Evolutionary conservation across 2,888 invertebrate genomes (phyloP), one percentile per base, ranked within the genome.

Genomic region (Ischnura elegans): DNA sequence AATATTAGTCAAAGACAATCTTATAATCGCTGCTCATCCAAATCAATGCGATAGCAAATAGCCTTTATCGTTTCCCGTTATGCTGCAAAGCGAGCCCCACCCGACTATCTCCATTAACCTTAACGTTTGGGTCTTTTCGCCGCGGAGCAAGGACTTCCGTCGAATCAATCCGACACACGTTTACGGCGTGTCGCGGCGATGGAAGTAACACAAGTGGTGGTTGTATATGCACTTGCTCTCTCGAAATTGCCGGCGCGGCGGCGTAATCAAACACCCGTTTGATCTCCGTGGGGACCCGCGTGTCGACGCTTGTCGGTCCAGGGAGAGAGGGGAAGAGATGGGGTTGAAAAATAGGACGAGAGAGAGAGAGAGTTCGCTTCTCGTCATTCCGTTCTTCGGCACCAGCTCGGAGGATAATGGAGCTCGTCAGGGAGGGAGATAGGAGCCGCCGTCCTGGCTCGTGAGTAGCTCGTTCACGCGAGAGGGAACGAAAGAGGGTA

Each of bases 181-280:
- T 76, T 76, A 25, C 16, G 6, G 13, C 13, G 36, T 36, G 36
- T 36, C 10, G 29, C 51, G 51, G 76, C 13, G 13, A 76, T 76
- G 29, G 76, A 29, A 76, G 13, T 36, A 25, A 21, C 66, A 21
- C 36, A 76, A 76, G 76, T 76, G 76, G 36, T 36, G 76, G 29
- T 76, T n/a, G 76, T 36, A 76, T 51, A 51, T 76, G 29, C 36
- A 16, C 51, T 51, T 51, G 51, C 51, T 51, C 51, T 16, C 29
- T 36, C 61, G n/a, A 76, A 76, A 76, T 66, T 76, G 76, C 76
- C 13, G 76, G 76, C 10, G 76, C 10, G n/a, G 76, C 76, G 76
- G 76, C 76, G 76, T 76, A 76, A 76, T 76, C 76, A 76, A 76
- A 76, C 76, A 76, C 76, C 76, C 76, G 29, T 76, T 29, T 76